Percentiles rank a stretch among this genome's conserved stretches.
phyloP scores from a whole-genome alignment of 1,140 invertebrate genomes.

The Bemisia tabaci region DNA sequence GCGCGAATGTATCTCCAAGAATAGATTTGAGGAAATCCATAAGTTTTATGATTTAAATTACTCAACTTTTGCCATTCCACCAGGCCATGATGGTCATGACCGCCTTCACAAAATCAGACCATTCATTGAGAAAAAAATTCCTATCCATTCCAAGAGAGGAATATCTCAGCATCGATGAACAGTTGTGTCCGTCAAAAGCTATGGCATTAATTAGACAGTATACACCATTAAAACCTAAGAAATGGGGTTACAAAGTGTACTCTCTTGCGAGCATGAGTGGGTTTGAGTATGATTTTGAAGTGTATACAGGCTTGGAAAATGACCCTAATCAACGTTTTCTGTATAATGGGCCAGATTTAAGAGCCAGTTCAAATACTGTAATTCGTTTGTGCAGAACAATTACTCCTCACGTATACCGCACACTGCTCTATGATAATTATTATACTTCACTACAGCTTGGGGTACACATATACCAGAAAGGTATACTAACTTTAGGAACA shows the following conservation, averaged over 20 bases:
- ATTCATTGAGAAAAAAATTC: conserved; percentile 10
- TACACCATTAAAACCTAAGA: conserved; percentile 27
- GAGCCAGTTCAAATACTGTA: conserved; percentile 5
- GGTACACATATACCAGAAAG: conserved; percentile 1
- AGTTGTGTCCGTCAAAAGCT: conserved; percentile 27
- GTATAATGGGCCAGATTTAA: not conserved
- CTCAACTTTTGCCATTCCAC: not conserved
- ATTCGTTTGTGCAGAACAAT: conserved; percentile 3
- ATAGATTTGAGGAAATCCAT: not conserved
- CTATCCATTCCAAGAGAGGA: conserved; percentile 22
- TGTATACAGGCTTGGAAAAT: conserved; percentile 23
- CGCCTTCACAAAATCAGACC: conserved; percentile 14
- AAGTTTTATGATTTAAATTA: not conserved
- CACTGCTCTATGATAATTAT: not conserved
- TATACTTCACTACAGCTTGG: conserved; percentile 1
- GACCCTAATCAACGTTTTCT: not conserved
- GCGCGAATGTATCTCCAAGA: not conserved
- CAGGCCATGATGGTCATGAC: conserved; percentile 3
- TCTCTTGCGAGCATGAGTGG: conserved; percentile 19
- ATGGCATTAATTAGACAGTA: conserved; percentile 26
- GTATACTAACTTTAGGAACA: conserved; percentile 1
- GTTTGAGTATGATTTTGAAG: conserved; percentile 26
- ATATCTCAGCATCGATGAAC: conserved; percentile 26
- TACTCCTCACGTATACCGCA: not conserved
- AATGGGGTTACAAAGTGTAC: conserved; percentile 27